These are phyloP conservation scores for Dermochelys coriacea DNA, from an alignment of 2,797 vertebrate genomes.

Conservation along the genomic window DNA sequence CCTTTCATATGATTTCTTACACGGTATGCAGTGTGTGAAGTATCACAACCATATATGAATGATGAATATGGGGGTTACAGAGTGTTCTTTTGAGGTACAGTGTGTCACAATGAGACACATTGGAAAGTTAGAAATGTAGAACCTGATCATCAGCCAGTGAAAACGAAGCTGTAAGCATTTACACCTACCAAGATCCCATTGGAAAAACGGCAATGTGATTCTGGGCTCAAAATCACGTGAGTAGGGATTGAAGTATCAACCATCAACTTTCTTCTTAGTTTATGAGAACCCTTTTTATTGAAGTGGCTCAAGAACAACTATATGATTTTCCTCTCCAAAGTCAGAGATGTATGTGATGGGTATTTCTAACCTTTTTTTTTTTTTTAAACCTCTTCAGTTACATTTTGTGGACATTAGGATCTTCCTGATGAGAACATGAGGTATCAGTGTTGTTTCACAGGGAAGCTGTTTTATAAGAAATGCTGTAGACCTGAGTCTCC, in stretches of 20 bases:
- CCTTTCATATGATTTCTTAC: too few species aligned
- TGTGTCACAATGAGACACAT: background rate
- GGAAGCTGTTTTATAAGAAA: background rate
- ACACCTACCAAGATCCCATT: too few species aligned
- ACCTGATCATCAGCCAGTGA: background rate
- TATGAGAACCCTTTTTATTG: background rate
- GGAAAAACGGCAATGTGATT: background rate
- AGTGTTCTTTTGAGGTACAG: too few species aligned
- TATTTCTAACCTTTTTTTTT: background rate
- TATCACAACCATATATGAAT: too few species aligned
- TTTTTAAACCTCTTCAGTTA: too few species aligned
- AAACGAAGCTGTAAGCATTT: background rate
- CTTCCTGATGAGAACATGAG: background rate
- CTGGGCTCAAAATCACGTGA: background rate
- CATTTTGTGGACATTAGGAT: background rate
- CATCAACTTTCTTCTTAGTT: background rate
- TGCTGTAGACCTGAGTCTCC: background rate
- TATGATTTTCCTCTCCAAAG: background rate
- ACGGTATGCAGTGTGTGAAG: too few species aligned
- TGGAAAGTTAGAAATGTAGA: background rate
- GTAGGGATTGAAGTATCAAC: background rate
- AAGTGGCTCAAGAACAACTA: background rate
- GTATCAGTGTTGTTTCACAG: background rate
- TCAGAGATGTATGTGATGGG: background rate
- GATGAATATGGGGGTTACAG: too few species aligned